Evolutionary conservation across 2,113 vertebrate genomes (phyloP).

Genomic region (Carassius auratus): DNA sequence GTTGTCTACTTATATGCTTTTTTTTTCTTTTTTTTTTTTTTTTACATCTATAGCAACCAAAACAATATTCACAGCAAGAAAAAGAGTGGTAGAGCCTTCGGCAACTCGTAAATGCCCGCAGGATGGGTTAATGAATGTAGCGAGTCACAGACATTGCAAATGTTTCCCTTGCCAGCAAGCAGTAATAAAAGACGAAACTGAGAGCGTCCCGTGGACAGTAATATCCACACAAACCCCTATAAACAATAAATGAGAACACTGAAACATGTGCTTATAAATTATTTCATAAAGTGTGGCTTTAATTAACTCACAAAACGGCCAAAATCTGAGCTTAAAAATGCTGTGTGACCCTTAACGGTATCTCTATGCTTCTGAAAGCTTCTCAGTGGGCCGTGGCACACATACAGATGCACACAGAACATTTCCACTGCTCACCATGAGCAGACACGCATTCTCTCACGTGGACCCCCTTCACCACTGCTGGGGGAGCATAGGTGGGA

Average conservation of each 20-base stretch:
- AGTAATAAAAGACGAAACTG: constrained; percentile 14
- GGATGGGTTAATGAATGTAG: neutral
- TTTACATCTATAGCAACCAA: neutral
- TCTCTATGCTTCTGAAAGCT: constrained; percentile 65
- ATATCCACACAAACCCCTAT: neutral
- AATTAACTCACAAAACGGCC: neutral
- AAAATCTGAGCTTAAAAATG: neutral
- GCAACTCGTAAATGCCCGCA: neutral
- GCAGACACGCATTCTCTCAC: constrained; percentile 45
- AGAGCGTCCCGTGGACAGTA: constrained; percentile 1
- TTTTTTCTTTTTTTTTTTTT: no score
- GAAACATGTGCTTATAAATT: constrained; percentile 21
- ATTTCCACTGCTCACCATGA: constrained; percentile 13
- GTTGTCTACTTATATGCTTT: neutral
- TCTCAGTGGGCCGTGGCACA: constrained; percentile 71
- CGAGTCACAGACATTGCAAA: neutral
- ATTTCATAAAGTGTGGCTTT: constrained; percentile 15
- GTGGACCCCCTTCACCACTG: constrained; percentile 44
- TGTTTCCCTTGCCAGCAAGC: neutral
- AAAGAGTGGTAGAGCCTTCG: neutral
- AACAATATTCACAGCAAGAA: neutral
- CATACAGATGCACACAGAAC: constrained; percentile 64
- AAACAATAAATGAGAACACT: constrained; percentile 33
- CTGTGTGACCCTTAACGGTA: constrained; percentile 4
- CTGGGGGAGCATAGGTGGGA: constrained; percentile 50